Evolutionary conservation across 2,113 vertebrate species (phyloP).

Genomic region (Lutjanus erythropterus): DNA sequence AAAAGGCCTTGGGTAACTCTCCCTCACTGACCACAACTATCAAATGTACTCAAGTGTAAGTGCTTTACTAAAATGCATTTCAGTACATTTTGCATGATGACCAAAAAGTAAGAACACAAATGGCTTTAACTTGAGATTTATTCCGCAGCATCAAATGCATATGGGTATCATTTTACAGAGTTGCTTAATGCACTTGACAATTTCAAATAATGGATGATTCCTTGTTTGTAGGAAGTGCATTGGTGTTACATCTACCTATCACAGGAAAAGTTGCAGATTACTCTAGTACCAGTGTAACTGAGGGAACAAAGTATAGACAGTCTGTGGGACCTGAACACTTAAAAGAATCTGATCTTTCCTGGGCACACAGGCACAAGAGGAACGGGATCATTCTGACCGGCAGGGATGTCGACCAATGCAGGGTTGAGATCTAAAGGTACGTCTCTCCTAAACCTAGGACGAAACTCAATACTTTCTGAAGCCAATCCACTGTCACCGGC

Average conservation of each 20-base stretch:
- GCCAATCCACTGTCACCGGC: background rate
- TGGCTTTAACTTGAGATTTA: slow-evolving; percentile 34
- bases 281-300: background rate
- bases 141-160: slow-evolving; percentile 39
- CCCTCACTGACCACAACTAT: background rate
- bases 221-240: background rate
- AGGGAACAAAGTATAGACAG: background rate
- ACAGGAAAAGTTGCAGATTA: background rate
- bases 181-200: background rate
- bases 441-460: slow-evolving; percentile 60
- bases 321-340: slow-evolving; percentile 21
- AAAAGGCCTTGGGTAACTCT: background rate
- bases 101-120: background rate
- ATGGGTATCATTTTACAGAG: background rate
- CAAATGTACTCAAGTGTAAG: background rate
- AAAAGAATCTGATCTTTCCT: slow-evolving; percentile 78
- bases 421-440: background rate
- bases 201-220: background rate
- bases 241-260: background rate
- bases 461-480: slow-evolving; percentile 31
- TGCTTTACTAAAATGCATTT: background rate
- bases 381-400: background rate
- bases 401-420: background rate
- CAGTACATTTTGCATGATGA: background rate
- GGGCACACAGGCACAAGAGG: slow-evolving; percentile 67